Percentiles rank a stretch among this genome's conserved stretches.
These are phyloP conservation scores for Athripsodes cinereus DNA, from an alignment of 2,888 invertebrate species.

Conservation along the genomic window DNA sequence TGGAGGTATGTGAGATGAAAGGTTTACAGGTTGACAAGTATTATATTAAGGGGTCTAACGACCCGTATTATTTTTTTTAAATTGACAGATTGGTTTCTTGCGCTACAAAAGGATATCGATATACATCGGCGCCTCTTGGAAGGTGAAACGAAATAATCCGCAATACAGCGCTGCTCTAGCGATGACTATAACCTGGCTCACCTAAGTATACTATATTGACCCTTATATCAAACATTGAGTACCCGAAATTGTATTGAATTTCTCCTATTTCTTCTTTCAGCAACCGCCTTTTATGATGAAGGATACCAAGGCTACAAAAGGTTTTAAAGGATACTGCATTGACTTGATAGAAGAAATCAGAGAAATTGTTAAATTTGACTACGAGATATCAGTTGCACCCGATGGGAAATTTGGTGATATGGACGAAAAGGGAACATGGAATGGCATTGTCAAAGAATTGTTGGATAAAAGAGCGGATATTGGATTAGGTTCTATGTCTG, in stretches of 20 bases:
- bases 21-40: no score
- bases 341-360: conserved; percentile 87
- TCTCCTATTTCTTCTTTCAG: conserved; percentile 43
- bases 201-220: no score
- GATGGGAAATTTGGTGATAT: conserved; percentile 85
- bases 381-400: conserved; percentile 73
- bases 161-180: no score
- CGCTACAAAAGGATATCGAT: no score
- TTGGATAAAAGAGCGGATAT: conserved; percentile 88
- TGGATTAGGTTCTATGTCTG: conserved; percentile 87
- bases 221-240: no score
- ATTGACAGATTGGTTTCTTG: no score
- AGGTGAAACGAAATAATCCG: no score
- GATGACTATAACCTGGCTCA: no score
- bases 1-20: no score
- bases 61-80: no score
- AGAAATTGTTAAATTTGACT: conserved; percentile 80
- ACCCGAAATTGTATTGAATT: neutral
- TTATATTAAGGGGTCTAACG: no score
- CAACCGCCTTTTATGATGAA: conserved; percentile 80
- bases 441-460: conserved; percentile 75
- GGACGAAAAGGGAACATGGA: conserved; percentile 82
- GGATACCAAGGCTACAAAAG: conserved; percentile 59
- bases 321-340: conserved; percentile 85
- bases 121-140: no score